Evolutionary conservation across 2,888 invertebrate genomes (phyloP).

Genomic region (Leptinotarsa peninsularis): DNA sequence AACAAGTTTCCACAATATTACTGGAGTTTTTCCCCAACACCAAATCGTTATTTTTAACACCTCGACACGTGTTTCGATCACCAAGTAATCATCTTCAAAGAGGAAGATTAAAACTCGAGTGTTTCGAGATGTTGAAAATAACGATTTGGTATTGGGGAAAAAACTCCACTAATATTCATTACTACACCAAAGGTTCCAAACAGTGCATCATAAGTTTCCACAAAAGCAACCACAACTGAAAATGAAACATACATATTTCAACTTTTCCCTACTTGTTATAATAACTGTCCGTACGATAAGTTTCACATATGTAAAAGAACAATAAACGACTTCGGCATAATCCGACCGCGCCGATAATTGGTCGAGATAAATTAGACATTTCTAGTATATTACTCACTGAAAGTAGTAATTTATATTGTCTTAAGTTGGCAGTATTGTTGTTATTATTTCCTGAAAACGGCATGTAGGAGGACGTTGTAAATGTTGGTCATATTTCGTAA

Average conservation of each 20-base stretch:
- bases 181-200: too few relatives aligned
- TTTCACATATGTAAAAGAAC: slow-evolving; percentile 42
- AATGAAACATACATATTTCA: neutral
- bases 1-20: too few relatives aligned
- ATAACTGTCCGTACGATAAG: slow-evolving; percentile 22
- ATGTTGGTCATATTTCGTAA: slow-evolving; percentile 65
- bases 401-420: slow-evolving; percentile 64
- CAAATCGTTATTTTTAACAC: too few relatives aligned
- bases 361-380: slow-evolving; percentile 63
- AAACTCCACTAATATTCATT: too few relatives aligned
- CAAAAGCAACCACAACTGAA: too few relatives aligned
- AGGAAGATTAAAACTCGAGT: too few relatives aligned
- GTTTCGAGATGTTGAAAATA: too few relatives aligned
- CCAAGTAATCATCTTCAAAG: too few relatives aligned
- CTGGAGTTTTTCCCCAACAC: too few relatives aligned
- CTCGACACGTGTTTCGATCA: too few relatives aligned
- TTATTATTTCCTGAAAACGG: slow-evolving; percentile 64
- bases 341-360: slow-evolving; percentile 59
- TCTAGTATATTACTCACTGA: slow-evolving; percentile 61
- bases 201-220: too few relatives aligned
- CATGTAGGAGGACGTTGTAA: slow-evolving; percentile 64
- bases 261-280: neutral
- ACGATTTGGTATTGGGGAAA: too few relatives aligned
- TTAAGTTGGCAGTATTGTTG: slow-evolving; percentile 63
- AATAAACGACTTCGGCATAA: slow-evolving; percentile 49